phyloP scores from a whole-genome alignment of 2,113 vertebrate genomes.

The Anguilla japonica region DNA sequence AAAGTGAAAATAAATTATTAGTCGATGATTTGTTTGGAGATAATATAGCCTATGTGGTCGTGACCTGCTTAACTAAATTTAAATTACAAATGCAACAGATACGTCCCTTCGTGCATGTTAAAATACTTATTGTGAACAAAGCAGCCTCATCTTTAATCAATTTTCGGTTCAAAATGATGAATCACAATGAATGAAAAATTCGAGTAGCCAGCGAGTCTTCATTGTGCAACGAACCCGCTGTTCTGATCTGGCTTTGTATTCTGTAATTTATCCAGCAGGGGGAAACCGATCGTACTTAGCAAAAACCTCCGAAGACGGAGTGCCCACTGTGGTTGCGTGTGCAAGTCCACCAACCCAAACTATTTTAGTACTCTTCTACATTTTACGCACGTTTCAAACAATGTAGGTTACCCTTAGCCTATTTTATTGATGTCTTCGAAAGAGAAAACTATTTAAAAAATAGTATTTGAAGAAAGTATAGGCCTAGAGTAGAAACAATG shows the following conservation, averaged over 20 bases:
- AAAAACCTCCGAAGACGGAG: neutral
- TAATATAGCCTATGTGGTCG: slow-evolving; percentile 27
- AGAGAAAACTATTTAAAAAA: no score
- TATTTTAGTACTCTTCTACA: no score
- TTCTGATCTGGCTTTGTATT: neutral
- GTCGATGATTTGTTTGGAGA: slow-evolving; percentile 37
- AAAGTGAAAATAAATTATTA: slow-evolving; percentile 34
- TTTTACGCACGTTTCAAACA: no score
- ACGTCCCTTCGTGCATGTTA: slow-evolving; percentile 38
- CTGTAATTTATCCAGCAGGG: slow-evolving; percentile 34
- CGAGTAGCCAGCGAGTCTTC: neutral
- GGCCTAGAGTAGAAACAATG: no score
- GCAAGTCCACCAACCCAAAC: neutral
- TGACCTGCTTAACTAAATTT: slow-evolving; percentile 27
- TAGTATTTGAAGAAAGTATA: no score
- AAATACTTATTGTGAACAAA: slow-evolving; percentile 19
- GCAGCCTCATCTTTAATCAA: slow-evolving; percentile 32
- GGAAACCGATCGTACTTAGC: slow-evolving; percentile 27
- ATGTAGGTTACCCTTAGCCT: no score
- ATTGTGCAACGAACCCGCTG: neutral
- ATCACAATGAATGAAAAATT: neutral
- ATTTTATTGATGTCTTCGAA: no score
- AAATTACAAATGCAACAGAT: slow-evolving; percentile 45
- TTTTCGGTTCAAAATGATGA: neutral
- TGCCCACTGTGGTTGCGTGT: neutral